phyloP scores from a whole-genome alignment of 2,113 vertebrate species.

The Actenoides hombroni region DNA sequence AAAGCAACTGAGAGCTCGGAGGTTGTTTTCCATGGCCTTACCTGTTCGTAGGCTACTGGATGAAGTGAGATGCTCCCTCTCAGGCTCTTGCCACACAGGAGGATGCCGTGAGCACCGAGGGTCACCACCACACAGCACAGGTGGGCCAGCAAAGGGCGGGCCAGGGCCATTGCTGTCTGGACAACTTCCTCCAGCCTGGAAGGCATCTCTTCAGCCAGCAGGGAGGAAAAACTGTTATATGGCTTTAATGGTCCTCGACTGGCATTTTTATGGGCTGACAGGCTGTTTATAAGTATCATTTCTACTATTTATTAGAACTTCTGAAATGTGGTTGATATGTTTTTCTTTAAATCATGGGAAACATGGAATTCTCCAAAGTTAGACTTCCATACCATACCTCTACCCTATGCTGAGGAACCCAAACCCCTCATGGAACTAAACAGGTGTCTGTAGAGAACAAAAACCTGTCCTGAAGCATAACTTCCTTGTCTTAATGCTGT shows the following conservation, averaged over 20 bases:
- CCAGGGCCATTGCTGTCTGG: slow-evolving; percentile 72
- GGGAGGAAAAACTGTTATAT: background rate
- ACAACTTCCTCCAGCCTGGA: slow-evolving; percentile 74
- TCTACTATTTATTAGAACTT: background rate
- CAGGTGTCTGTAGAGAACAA: background rate
- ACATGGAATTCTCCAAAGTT: background rate
- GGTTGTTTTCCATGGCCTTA: background rate
- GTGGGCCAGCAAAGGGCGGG: slow-evolving; percentile 84
- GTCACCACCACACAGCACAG: slow-evolving; percentile 85
- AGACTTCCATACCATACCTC: background rate
- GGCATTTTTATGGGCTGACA: background rate
- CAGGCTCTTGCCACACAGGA: slow-evolving; percentile 80
- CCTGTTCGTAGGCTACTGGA: slow-evolving; percentile 63
- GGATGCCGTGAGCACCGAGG: slow-evolving; percentile 77
- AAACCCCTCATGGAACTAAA: background rate
- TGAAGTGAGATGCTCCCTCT: slow-evolving; percentile 72
- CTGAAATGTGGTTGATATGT: background rate
- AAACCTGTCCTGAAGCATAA: background rate
- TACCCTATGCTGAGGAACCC: background rate
- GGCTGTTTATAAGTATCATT: background rate
- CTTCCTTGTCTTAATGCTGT: background rate
- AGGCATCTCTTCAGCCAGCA: slow-evolving; percentile 66
- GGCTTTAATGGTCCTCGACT: background rate
- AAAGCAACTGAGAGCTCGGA: background rate
- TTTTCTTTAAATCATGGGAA: background rate